Base-by-base conservation (phyloP, 1,140 invertebrate genomes). In the Carposina sasakii region DNA sequence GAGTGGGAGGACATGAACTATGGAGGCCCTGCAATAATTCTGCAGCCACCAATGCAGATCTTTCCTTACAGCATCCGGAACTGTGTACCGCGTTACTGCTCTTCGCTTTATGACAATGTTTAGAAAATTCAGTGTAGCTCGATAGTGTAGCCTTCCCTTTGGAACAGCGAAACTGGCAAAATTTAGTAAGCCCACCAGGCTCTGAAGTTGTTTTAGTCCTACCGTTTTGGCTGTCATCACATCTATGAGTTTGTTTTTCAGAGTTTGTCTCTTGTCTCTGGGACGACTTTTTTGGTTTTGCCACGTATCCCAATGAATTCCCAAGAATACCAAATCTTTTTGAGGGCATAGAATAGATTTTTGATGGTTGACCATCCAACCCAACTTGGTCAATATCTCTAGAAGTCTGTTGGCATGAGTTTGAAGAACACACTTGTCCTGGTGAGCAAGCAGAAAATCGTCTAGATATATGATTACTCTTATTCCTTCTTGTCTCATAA, bases 291-390 rank as follows among this genome's bases (percentile, higher is more conserved):
- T 33, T 15, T 10, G 4, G 31, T 33, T 33, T 3, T 10, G 5
- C 31, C 5, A 8, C n/a, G 31, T 8, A 8, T 33, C n/a, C 31
- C 31, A 33, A 4, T 13, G 8, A 15, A 33, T 33, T 3, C 31
- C 31, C 31, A 33, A 13, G 13, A 10, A 33, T n/a, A 33, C 34
- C 22, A 30, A 22, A 8, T 10, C 10, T 1, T 45, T 3, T 26
- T 17, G 17, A 19, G 28, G 28, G 2, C n/a, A 21, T 12, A 28
- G 17, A 16, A 41, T 60, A 53, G 5, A 47, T 13, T 5, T 60
- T 30, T 44, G 19, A 24, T 33, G 33, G 22, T 53, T 53, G 22
- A 53, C 13, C 19, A 33, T 21, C 51, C 44, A 48, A 2, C 51
- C 51, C 13, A 53, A 28, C 13, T 1, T 19, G 19, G 31, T 15